Evolutionary conservation across 2,113 vertebrate species (phyloP).

Genomic region (Calyptommatus sinebrachiatus): DNA sequence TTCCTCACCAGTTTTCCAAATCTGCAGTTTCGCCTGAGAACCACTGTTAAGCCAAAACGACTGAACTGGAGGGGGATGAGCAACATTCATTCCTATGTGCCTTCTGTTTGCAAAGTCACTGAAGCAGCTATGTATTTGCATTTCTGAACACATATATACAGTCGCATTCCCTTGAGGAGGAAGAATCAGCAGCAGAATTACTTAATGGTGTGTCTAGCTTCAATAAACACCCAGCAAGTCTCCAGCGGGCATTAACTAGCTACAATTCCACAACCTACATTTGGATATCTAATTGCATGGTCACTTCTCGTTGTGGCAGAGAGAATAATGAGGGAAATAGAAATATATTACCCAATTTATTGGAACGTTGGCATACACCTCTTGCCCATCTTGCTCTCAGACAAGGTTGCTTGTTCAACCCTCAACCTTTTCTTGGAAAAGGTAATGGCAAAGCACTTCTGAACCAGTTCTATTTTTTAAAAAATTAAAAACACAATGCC

Average conservation of each 20-base stretch:
- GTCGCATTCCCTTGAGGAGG: background rate
- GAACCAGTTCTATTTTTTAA: too few relatives aligned
- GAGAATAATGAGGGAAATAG: background rate
- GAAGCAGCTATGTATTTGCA: slow-evolving; percentile 24
- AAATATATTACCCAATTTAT: background rate
- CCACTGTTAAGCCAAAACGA: background rate
- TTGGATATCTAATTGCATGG: background rate
- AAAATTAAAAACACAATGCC: too few relatives aligned
- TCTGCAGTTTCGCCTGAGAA: background rate
- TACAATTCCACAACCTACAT: background rate
- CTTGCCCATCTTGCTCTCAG: too few relatives aligned
- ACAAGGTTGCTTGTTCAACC: background rate
- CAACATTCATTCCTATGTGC: background rate
- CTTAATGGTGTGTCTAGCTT: slow-evolving; percentile 2
- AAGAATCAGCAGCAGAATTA: background rate
- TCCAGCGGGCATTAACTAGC: slow-evolving; percentile 15
- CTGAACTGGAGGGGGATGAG: background rate
- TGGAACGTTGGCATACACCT: background rate
- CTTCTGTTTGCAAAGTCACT: slow-evolving; percentile 25
- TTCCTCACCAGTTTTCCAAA: slow-evolving; percentile 1
- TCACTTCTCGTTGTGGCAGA: background rate
- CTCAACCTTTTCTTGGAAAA: too few relatives aligned
- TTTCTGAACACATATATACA: slow-evolving; percentile 19
- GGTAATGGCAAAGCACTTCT: too few relatives aligned
- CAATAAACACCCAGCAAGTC: background rate